These are phyloP conservation scores for Brachionus asplanchnoidis DNA, from an alignment of 1,140 invertebrate species.

Conservation along the genomic window DNA sequence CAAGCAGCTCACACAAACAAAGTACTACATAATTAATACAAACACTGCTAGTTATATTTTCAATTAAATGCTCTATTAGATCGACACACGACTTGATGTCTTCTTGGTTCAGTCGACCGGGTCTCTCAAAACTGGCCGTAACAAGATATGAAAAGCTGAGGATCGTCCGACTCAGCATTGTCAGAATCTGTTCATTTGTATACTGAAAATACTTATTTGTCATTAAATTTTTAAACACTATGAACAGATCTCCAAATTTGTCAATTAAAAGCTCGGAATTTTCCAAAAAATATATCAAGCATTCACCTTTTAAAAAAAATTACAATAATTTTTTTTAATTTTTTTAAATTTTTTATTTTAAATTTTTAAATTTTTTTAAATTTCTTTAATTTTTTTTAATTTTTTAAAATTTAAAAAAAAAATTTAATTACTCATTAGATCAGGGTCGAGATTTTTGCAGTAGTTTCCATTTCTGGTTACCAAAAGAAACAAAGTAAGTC, in stretches of 20 bases:
- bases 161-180: neutral
- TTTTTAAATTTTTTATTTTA: too few relatives aligned
- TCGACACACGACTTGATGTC: slow-evolving; percentile 4
- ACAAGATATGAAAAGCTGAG: slow-evolving; percentile 16
- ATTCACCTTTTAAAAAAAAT: slow-evolving; percentile 13
- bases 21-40: slow-evolving; percentile 38
- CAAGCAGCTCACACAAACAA: slow-evolving; percentile 25
- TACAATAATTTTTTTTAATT: neutral
- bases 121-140: neutral
- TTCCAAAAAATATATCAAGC: slow-evolving; percentile 26
- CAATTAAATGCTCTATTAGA: neutral
- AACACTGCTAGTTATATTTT: neutral
- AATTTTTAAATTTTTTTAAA: neutral
- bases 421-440: slow-evolving; percentile 31
- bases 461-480: slow-evolving; percentile 11
- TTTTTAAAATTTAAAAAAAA: too few relatives aligned
- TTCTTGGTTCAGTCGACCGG: neutral
- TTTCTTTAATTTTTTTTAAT: too few relatives aligned
- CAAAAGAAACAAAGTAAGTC: neutral
- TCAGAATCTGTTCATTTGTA: neutral
- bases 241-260: neutral
- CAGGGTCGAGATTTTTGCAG: slow-evolving; percentile 31
- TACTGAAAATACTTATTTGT: slow-evolving; percentile 8
- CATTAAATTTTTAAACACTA: slow-evolving; percentile 3
- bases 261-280: neutral